A percentile compares a stretch with the other conserved stretches of the same genome.
Evolutionary conservation across 2,797 vertebrate genomes (phyloP).

Genomic region (Galaxias olidus): DNA sequence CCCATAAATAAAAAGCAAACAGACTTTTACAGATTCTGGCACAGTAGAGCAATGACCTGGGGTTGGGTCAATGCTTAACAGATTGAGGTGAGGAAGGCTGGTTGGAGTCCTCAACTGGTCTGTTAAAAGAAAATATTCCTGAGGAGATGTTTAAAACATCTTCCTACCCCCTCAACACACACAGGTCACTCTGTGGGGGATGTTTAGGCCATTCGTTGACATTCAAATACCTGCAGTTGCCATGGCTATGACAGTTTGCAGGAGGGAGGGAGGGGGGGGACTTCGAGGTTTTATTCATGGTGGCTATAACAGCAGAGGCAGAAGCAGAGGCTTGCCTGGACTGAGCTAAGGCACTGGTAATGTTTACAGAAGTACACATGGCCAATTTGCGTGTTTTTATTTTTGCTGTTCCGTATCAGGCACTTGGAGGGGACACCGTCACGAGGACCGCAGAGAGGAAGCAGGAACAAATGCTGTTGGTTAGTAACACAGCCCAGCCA

Average conservation of each 20-base stretch:
- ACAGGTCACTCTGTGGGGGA: background rate
- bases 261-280: background rate
- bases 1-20: constrained; percentile 58
- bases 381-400: constrained; percentile 73
- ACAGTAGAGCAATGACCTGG: constrained; percentile 45
- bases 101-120: constrained; percentile 11
- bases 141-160: constrained; percentile 23
- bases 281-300: background rate
- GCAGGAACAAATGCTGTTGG: constrained; percentile 67
- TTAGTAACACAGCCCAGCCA: constrained; percentile 65
- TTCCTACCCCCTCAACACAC: background rate
- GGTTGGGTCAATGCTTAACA: constrained; percentile 52
- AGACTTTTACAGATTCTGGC: constrained; percentile 65
- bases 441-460: constrained; percentile 68
- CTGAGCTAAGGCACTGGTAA: constrained; percentile 49
- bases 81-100: constrained; percentile 34
- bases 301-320: constrained; percentile 4
- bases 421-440: constrained; percentile 60
- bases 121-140: constrained; percentile 23
- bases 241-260: background rate
- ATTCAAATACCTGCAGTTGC: constrained; percentile 3
- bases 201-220: background rate
- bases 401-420: constrained; percentile 65
- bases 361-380: constrained; percentile 62
- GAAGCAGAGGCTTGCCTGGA: too few species aligned